A percentile compares a stretch with the other conserved stretches of the same genome.
phyloP scores from a whole-genome alignment of 2,797 vertebrate genomes.

The Sphenodon punctatus region DNA sequence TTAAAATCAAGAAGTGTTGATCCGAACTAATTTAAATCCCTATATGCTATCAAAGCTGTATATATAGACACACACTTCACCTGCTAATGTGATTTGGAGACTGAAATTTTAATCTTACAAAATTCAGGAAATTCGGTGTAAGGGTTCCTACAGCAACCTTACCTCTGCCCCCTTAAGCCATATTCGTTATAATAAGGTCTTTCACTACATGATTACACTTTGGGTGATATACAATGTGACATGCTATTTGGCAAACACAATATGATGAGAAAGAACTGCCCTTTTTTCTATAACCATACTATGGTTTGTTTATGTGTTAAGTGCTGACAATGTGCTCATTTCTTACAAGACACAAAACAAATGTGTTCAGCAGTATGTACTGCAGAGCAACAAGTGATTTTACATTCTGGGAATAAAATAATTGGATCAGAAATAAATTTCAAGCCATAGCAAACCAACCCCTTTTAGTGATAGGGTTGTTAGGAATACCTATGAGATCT shows the following conservation, averaged over 20 bases:
- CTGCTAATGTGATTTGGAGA: not conserved
- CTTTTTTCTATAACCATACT: not conserved
- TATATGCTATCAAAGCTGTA: constrained; percentile 63
- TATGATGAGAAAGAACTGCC: not conserved
- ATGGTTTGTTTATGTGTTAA: not conserved
- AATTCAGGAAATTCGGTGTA: constrained; percentile 28
- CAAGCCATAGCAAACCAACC: too few relatives aligned
- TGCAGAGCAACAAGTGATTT: not conserved
- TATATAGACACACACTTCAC: constrained; percentile 58
- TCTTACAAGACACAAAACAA: not conserved
- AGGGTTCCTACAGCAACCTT: constrained; percentile 24
- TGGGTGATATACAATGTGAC: not conserved
- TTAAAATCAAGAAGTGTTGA: constrained; percentile 63
- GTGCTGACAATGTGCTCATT: accelerated
- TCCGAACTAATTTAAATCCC: constrained; percentile 58
- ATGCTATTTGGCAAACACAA: not conserved
- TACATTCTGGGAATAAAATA: too few relatives aligned
- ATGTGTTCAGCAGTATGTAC: not conserved
- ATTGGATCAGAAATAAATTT: too few relatives aligned
- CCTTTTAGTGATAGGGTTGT: too few relatives aligned
- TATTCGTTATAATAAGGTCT: not conserved
- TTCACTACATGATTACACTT: not conserved
- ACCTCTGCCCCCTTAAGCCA: not conserved
- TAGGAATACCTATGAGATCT: too few relatives aligned
- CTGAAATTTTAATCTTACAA: not conserved